A percentile compares a stretch with the other conserved stretches of the same genome.
These are phyloP conservation scores for Hypolimnas misippus DNA, from an alignment of 2,888 invertebrate species.

Conservation along the genomic window DNA sequence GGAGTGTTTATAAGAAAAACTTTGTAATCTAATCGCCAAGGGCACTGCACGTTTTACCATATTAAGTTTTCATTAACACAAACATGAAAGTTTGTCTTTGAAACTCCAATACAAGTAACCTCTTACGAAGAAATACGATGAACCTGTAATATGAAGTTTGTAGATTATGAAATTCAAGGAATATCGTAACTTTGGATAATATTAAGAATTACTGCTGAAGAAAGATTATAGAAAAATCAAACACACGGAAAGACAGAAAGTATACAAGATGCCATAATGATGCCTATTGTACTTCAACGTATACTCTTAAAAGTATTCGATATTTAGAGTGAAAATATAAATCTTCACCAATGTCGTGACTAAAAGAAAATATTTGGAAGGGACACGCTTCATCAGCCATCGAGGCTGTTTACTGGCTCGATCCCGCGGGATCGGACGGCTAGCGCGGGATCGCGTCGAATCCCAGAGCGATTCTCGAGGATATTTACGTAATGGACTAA, in stretches of 20 bases:
- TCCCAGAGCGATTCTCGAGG: not conserved
- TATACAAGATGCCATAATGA: too few relatives aligned
- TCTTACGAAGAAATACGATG: too few relatives aligned
- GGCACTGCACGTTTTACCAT: not conserved
- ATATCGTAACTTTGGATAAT: too few relatives aligned
- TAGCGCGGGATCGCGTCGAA: slow-evolving; percentile 19
- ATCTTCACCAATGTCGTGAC: slow-evolving; percentile 11
- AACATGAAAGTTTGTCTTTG: not conserved
- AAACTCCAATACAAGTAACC: too few relatives aligned
- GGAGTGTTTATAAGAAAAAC: not conserved
- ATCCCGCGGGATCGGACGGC: slow-evolving; percentile 13
- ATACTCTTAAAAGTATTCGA: too few relatives aligned
- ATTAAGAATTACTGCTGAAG: too few relatives aligned
- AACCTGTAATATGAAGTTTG: not conserved
- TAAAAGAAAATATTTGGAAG: slow-evolving; percentile 21
- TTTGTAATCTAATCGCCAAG: not conserved
- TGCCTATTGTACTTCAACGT: too few relatives aligned
- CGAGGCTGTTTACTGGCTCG: slow-evolving; percentile 17
- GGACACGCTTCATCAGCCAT: slow-evolving; percentile 12
- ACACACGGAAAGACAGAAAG: too few relatives aligned
- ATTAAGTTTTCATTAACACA: not conserved
- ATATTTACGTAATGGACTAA: slow-evolving; percentile 10
- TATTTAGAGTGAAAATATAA: not conserved
- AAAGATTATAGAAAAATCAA: too few relatives aligned
- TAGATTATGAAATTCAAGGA: too few relatives aligned